Conservation (phyloP, 2,113 vertebrate species). For the Recurvirostra avosetta region DNA sequence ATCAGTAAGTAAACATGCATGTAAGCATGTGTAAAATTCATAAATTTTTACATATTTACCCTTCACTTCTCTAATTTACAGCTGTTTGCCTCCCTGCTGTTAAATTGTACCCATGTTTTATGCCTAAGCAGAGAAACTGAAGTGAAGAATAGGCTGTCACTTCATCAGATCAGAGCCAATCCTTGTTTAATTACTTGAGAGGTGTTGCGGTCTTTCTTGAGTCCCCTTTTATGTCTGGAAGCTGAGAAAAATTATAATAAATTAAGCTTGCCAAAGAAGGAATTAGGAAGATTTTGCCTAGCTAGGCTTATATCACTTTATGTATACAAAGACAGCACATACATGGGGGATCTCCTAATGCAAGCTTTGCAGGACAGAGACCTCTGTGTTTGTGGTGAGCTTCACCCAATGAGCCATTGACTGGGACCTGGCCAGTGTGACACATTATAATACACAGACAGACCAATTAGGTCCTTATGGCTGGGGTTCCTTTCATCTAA, state of each 20-base stretch:
- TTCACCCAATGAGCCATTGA: neutral
- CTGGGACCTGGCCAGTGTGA: neutral
- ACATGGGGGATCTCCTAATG: neutral
- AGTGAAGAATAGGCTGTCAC: neutral
- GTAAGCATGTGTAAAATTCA: neutral
- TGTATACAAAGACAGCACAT: neutral
- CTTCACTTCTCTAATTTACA: neutral
- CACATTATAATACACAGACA: neutral
- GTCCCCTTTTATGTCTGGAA: neutral
- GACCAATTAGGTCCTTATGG: neutral
- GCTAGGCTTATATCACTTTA: neutral
- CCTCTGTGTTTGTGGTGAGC: neutral
- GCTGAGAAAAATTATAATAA: neutral
- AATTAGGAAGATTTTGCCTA: neutral
- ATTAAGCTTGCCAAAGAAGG: neutral
- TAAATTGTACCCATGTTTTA: neutral
- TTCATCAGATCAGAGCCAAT: neutral
- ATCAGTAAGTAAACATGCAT: neutral
- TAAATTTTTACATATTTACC: neutral
- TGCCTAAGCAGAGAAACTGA: neutral
- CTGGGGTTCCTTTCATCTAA: conserved; percentile 21
- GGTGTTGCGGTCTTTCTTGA: neutral
- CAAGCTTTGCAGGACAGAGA: neutral
- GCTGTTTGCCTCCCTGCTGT: neutral
- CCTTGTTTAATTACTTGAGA: neutral